These are phyloP conservation scores for Myotis planiceps DNA, from an alignment of 2,797 vertebrate genomes.

Conservation along the genomic window DNA sequence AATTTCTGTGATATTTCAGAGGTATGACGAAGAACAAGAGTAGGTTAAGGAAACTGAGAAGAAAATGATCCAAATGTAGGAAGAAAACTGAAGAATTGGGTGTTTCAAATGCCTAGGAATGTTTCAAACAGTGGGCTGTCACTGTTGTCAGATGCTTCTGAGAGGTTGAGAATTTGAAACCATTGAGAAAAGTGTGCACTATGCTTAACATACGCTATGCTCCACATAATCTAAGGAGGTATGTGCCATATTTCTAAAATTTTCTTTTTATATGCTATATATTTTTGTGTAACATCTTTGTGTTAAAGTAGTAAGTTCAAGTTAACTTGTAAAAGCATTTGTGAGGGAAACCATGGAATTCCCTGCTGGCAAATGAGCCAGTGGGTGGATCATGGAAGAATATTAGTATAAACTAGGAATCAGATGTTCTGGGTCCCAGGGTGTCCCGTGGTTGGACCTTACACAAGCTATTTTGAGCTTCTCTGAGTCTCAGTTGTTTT, in stretches of 20 bases:
- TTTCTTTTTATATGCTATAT: conserved; percentile 52
- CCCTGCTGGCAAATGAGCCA: conserved; percentile 12
- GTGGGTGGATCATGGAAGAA: not conserved
- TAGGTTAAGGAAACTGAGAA: conserved; percentile 32
- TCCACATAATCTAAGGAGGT: not conserved
- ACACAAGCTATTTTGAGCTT: conserved; percentile 16
- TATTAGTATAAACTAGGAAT: not conserved
- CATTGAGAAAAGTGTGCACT: not conserved
- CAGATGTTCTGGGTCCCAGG: not conserved
- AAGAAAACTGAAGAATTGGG: conserved; percentile 11
- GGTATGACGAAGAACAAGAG: not conserved
- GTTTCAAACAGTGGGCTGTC: not conserved
- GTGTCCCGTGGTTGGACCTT: not conserved
- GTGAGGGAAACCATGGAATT: conserved; percentile 55
- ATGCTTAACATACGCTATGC: not conserved
- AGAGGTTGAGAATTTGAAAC: not conserved
- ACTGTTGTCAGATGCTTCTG: not conserved
- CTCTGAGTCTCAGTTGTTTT: conserved; percentile 8
- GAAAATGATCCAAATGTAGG: not conserved
- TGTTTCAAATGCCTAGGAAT: not conserved
- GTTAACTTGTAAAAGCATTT: conserved; percentile 59
- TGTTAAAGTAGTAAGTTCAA: conserved; percentile 50
- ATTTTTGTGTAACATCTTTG: conserved; percentile 55
- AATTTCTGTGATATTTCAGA: not conserved
- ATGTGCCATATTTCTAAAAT: not conserved